phyloP scores from a whole-genome alignment of 2,797 vertebrate species.

The Gambelia wislizenii region DNA sequence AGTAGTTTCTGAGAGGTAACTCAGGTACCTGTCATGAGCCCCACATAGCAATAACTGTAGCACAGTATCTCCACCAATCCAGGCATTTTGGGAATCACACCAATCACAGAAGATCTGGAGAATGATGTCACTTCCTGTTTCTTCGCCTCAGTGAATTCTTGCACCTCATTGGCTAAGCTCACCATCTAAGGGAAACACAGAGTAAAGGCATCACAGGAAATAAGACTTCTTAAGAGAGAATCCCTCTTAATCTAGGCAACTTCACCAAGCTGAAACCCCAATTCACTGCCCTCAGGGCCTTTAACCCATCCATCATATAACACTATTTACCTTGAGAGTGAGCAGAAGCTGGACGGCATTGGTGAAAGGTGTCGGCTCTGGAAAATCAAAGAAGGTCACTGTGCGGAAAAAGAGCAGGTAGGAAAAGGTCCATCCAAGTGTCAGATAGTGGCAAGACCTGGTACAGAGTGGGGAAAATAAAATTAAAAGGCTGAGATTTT shows the following conservation, averaged over 20 bases:
- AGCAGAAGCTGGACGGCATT: slow-evolving; percentile 92
- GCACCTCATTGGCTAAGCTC: slow-evolving; percentile 90
- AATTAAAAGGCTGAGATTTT: neutral
- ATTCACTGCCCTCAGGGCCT: too few relatives aligned
- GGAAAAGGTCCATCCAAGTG: slow-evolving; percentile 89
- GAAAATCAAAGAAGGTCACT: slow-evolving; percentile 81
- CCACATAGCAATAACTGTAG: slow-evolving; percentile 94
- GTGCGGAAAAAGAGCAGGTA: slow-evolving; percentile 93
- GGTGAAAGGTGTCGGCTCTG: slow-evolving; percentile 86
- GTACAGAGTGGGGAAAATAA: neutral
- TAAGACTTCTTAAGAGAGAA: neutral
- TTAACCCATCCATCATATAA: too few relatives aligned
- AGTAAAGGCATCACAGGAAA: neutral
- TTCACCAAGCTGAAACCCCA: too few relatives aligned
- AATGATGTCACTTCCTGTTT: slow-evolving; percentile 86
- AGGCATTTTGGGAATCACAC: slow-evolving; percentile 82
- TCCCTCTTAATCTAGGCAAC: too few relatives aligned
- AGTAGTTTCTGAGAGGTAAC: neutral
- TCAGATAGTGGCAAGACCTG: slow-evolving; percentile 86
- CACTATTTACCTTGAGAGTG: slow-evolving; percentile 86
- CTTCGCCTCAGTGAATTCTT: slow-evolving; percentile 84
- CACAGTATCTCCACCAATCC: slow-evolving; percentile 86
- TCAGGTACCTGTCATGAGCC: slow-evolving; percentile 90
- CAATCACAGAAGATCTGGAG: slow-evolving; percentile 77
- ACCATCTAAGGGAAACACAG: slow-evolving; percentile 83